A percentile compares a stretch with the other conserved stretches of the same genome.
phyloP scores from a whole-genome alignment of 1,140 invertebrate species.

The Hyles vespertilio region DNA sequence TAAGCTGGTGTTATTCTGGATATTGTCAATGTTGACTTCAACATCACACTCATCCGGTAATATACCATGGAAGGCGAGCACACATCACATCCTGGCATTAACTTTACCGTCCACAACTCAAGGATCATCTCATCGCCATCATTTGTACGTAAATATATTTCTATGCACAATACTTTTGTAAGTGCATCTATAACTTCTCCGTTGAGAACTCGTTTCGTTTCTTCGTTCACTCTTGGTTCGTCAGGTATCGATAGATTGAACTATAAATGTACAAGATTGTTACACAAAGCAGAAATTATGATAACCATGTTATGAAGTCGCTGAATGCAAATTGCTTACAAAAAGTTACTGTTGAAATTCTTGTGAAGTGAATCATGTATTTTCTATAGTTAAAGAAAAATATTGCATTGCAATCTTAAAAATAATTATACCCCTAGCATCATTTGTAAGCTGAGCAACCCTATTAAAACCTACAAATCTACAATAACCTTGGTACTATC shows the following conservation, averaged over 20 bases:
- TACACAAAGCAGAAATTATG: no score
- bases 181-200: conserved; percentile 57
- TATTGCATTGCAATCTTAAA: no score
- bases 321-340: no score
- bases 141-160: conserved; percentile 53
- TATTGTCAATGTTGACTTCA: conserved; percentile 62
- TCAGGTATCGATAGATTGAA: conserved; percentile 67
- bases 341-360: no score
- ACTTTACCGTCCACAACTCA: conserved; percentile 57
- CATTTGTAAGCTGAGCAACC: no score
- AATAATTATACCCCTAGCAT: no score
- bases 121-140: conserved; percentile 65
- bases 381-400: no score
- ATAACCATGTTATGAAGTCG: no score
- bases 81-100: conserved; percentile 41
- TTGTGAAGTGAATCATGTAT: no score
- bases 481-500: no score
- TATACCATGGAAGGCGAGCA: conserved; percentile 56
- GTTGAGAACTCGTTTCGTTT: conserved; percentile 55
- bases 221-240: conserved; percentile 51
- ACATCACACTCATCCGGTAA: conserved; percentile 64
- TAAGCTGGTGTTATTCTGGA: conserved; percentile 64
- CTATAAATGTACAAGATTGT: conserved; percentile 30
- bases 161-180: conserved; percentile 55
- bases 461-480: no score